These are phyloP conservation scores for Thecophora atra DNA, from an alignment of 2,888 invertebrate species.

Conservation along the genomic window DNA sequence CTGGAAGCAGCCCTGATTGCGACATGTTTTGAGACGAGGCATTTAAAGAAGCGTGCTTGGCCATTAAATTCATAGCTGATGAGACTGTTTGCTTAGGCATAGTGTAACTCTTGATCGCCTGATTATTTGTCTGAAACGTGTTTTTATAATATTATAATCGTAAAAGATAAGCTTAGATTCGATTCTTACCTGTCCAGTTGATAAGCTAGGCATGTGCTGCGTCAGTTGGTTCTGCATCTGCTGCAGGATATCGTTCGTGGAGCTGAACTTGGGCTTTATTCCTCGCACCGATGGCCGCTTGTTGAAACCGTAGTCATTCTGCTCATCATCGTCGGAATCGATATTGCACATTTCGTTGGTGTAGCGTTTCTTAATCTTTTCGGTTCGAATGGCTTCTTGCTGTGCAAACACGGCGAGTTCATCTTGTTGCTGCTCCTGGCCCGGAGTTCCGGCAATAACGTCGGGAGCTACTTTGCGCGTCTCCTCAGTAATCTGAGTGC, in stretches of 20 bases:
- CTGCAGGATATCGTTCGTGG: constrained; percentile 81
- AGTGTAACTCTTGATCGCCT: constrained; percentile 60
- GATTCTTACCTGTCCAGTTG: constrained; percentile 46
- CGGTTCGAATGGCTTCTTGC: constrained; percentile 83
- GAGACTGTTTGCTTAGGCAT: constrained; percentile 56
- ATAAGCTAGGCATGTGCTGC: constrained; percentile 57
- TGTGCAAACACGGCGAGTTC: constrained; percentile 86
- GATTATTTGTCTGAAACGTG: constrained; percentile 50
- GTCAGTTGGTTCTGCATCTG: constrained; percentile 79
- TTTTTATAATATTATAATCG: constrained; percentile 1
- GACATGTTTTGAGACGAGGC: constrained; percentile 57
- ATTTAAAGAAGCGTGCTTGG: constrained; percentile 55
- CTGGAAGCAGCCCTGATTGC: constrained; percentile 39
- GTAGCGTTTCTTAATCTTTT: constrained; percentile 80
- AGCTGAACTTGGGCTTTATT: constrained; percentile 86
- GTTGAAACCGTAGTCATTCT: constrained; percentile 90
- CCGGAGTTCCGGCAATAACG: constrained; percentile 74
- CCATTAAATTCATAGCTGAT: constrained; percentile 38
- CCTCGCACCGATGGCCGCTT: constrained; percentile 89
- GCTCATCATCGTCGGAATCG: constrained; percentile 73
- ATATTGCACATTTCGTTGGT: constrained; percentile 67
- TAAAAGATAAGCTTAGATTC: background rate
- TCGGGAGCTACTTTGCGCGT: constrained; percentile 75
- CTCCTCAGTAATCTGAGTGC: constrained; percentile 67
- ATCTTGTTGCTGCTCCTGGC: constrained; percentile 75